A percentile compares a stretch with the other conserved stretches of the same genome.
Evolutionary conservation across 2,888 invertebrate genomes (phyloP).

Genomic region (Spisula solida): DNA sequence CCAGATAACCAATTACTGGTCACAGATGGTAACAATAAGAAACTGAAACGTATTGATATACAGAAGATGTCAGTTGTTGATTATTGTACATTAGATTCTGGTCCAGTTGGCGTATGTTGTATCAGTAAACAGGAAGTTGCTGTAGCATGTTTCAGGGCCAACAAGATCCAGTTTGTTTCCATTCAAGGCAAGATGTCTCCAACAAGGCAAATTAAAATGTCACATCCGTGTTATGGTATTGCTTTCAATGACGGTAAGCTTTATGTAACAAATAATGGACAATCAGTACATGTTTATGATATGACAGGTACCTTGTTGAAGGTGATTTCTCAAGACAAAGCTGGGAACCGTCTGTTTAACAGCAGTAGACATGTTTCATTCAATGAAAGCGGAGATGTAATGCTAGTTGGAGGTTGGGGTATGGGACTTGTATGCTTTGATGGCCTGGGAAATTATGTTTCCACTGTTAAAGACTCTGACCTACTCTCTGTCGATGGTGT

Average conservation of each 20-base stretch:
- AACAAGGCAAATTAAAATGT: background rate
- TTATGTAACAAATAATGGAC: background rate
- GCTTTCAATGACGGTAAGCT: background rate
- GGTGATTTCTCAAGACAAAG: background rate
- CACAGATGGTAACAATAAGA: background rate
- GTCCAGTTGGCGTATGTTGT: background rate
- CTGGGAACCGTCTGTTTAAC: background rate
- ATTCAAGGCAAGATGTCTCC: background rate
- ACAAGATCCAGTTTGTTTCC: conserved; percentile 2
- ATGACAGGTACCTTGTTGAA: background rate
- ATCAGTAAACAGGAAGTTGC: background rate
- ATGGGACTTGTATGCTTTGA: background rate
- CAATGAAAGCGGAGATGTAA: background rate
- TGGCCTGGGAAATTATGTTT: background rate
- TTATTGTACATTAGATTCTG: background rate
- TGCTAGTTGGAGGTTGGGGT: background rate
- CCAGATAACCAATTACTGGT: background rate
- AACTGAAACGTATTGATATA: background rate
- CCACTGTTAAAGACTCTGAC: background rate
- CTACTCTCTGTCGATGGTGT: background rate
- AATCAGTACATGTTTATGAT: background rate
- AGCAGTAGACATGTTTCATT: background rate
- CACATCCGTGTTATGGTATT: background rate
- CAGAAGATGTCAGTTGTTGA: background rate
- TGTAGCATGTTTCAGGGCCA: background rate